These are phyloP conservation scores for Leptinotarsa texana DNA, from an alignment of 1,140 invertebrate species.

Conservation along the genomic window DNA sequence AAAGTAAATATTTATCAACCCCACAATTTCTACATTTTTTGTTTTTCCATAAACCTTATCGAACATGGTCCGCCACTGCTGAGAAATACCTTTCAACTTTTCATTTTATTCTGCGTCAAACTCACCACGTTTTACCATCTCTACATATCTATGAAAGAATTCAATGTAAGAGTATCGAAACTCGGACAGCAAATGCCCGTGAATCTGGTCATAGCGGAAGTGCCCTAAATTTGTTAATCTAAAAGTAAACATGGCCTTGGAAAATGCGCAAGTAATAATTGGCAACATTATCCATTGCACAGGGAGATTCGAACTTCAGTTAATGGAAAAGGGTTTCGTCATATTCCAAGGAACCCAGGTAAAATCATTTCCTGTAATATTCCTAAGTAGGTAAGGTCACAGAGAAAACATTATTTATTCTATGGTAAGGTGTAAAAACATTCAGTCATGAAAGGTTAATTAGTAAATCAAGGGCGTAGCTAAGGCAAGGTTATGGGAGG, in stretches of 20 bases:
- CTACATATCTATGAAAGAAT: too few species aligned
- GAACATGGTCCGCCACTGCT: too few species aligned
- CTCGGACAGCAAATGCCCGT: not conserved
- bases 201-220: not conserved
- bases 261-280: constrained; percentile 34
- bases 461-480: constrained; percentile 17
- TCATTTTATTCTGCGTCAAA: too few species aligned
- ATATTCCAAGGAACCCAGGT: constrained; percentile 57
- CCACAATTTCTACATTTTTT: too few species aligned
- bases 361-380: not conserved
- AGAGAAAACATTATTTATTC: not conserved
- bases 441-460: constrained; percentile 26
- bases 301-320: constrained; percentile 45
- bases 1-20: too few species aligned
- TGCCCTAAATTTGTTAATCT: not conserved
- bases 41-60: too few species aligned
- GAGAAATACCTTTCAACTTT: too few species aligned
- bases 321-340: constrained; percentile 56
- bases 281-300: constrained; percentile 50
- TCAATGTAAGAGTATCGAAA: too few species aligned
- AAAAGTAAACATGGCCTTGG: not conserved
- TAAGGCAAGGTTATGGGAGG: constrained; percentile 23
- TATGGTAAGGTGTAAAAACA: constrained; percentile 30
- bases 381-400: too few species aligned
- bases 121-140: too few species aligned